A percentile compares a stretch with the other conserved stretches of the same genome.
Evolutionary conservation across 2,888 invertebrate species (phyloP).

Genomic region (Salpingus planirostris): DNA sequence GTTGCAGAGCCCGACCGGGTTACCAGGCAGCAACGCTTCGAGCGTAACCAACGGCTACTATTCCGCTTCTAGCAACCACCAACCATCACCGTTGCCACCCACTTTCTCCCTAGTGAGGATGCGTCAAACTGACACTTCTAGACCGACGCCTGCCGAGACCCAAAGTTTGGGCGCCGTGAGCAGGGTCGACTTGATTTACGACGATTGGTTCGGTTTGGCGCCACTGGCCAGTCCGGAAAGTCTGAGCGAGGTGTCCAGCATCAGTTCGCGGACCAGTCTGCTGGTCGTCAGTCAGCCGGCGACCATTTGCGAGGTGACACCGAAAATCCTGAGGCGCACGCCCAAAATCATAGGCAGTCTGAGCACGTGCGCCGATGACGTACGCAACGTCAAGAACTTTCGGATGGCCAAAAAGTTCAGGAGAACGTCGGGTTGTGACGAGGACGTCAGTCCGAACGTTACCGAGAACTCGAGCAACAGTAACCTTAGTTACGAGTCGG

Average conservation of each 20-base stretch:
- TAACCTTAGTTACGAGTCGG: constrained; percentile 47
- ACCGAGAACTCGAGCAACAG: constrained; percentile 36
- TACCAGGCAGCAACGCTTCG: constrained; percentile 32
- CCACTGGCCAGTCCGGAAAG: constrained; percentile 78
- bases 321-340: constrained; percentile 50
- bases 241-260: constrained; percentile 70
- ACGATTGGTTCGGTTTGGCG: constrained; percentile 61
- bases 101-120: background rate
- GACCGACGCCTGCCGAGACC: background rate
- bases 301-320: constrained; percentile 4
- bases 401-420: constrained; percentile 40
- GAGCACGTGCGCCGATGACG: constrained; percentile 58
- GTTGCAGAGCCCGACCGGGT: constrained; percentile 44
- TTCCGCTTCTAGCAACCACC: constrained; percentile 33
- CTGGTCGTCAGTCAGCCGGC: constrained; percentile 34
- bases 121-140: no score
- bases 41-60: constrained; percentile 37
- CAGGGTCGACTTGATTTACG: constrained; percentile 48
- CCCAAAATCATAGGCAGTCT: constrained; percentile 57
- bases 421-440: constrained; percentile 13
- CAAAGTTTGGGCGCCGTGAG: background rate
- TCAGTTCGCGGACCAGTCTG: constrained; percentile 59
- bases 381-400: constrained; percentile 48
- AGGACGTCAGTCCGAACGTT: constrained; percentile 25
- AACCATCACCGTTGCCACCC: constrained; percentile 26